These are phyloP conservation scores for Micrastur ruficollis DNA, from an alignment of 2,797 vertebrate genomes.

Conservation along the genomic window DNA sequence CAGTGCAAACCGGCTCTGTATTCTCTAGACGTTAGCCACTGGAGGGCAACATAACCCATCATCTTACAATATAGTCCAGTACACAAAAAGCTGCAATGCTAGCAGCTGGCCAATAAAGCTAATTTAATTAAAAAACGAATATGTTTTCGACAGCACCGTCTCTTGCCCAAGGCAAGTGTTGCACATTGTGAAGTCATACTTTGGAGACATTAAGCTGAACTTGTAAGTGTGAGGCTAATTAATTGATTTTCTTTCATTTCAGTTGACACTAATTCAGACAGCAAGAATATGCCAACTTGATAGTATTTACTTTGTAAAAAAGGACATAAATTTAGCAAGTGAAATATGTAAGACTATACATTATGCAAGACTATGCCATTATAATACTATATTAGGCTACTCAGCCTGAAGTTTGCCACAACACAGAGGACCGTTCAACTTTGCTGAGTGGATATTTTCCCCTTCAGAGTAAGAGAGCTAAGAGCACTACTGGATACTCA, in stretches of 20 bases:
- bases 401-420: not conserved
- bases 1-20: not conserved
- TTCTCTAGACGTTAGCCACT: not conserved
- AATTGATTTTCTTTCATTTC: not conserved
- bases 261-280: not conserved
- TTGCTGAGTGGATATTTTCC: not conserved
- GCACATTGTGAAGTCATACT: not conserved
- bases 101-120: not conserved
- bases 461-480: not conserved
- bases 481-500: not conserved
- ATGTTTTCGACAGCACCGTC: not conserved
- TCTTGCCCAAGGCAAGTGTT: not conserved
- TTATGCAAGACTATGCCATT: not conserved
- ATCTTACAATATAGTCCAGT: not conserved
- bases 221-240: not conserved
- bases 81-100: no score
- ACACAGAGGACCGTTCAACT: not conserved
- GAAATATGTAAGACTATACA: not conserved
- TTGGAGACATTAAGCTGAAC: not conserved
- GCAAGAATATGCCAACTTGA: not conserved
- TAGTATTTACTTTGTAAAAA: not conserved
- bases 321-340: not conserved
- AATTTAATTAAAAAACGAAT: not conserved
- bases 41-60: conserved; percentile 37
- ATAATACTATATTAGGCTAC: not conserved